Conservation (phyloP, 2,113 vertebrate species). For the Cavia porcellus region DNA sequence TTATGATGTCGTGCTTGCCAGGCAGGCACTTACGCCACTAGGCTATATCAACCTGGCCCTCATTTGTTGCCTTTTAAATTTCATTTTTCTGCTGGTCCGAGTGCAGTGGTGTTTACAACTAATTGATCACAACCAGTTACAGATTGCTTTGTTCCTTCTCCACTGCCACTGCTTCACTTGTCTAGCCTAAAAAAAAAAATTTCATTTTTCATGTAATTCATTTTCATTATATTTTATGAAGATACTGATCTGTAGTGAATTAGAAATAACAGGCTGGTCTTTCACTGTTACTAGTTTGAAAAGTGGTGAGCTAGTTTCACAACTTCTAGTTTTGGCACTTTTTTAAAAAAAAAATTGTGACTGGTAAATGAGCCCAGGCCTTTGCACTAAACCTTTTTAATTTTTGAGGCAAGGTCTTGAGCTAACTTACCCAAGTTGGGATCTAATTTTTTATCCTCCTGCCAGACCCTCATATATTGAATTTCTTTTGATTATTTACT, state of each 20-base stretch:
- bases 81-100: neutral
- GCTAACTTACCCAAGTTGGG: neutral
- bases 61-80: conserved; percentile 23
- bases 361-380: neutral
- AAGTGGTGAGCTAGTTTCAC: neutral
- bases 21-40: too few species aligned
- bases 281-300: conserved; percentile 3
- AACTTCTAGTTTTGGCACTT: neutral
- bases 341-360: neutral
- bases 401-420: neutral
- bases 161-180: too few species aligned
- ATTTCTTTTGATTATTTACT: conserved; percentile 14
- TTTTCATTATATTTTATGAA: conserved; percentile 45
- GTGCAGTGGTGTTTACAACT: too few species aligned
- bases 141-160: too few species aligned
- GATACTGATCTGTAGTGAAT: neutral
- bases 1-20: too few species aligned
- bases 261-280: neutral
- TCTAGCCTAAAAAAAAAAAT: neutral
- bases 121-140: too few species aligned
- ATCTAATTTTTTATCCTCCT: neutral
- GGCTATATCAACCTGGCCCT: neutral
- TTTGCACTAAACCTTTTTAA: neutral
- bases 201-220: neutral
- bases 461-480: conserved; percentile 11